Conservation (phyloP, 2,113 vertebrate genomes). For the Hippoglossus stenolepis region DNA sequence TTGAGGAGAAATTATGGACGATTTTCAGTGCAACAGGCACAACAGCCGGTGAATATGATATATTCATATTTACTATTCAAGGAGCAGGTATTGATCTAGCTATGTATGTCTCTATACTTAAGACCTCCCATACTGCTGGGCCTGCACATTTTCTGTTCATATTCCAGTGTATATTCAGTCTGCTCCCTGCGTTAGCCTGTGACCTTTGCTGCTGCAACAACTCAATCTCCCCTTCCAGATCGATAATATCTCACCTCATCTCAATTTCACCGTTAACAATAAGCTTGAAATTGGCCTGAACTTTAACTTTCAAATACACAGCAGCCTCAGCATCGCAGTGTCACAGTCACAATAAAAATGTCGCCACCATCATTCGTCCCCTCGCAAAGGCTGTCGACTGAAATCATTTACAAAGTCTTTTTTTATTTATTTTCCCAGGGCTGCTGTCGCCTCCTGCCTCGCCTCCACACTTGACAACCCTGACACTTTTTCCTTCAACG, state of each 20-base stretch:
- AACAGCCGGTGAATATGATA: too few relatives aligned
- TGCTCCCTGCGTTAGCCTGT: neutral
- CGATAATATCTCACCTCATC: neutral
- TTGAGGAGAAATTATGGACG: too few relatives aligned
- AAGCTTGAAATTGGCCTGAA: neutral
- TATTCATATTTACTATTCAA: too few relatives aligned
- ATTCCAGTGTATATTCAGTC: neutral
- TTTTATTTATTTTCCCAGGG: neutral
- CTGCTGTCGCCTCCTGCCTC: conserved; percentile 30
- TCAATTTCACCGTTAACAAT: conserved; percentile 1
- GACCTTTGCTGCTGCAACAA: neutral
- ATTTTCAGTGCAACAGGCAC: too few relatives aligned
- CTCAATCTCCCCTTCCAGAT: neutral
- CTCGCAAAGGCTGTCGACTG: conserved; percentile 25
- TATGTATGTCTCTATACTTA: too few relatives aligned
- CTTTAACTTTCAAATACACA: conserved; percentile 3
- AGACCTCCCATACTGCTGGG: too few relatives aligned
- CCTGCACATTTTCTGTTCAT: too few relatives aligned
- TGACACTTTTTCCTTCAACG: conserved; percentile 1
- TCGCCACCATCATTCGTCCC: conserved; percentile 10
- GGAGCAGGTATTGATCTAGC: too few relatives aligned
- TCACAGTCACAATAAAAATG: conserved; percentile 10
- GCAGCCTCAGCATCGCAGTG: neutral
- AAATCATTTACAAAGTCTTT: conserved; percentile 39
- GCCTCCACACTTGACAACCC: conserved; percentile 11